Percentiles rank a stretch among this genome's conserved stretches.
These are phyloP conservation scores for Aphidius colemani DNA, from an alignment of 2,888 invertebrate species.

Conservation along the genomic window DNA sequence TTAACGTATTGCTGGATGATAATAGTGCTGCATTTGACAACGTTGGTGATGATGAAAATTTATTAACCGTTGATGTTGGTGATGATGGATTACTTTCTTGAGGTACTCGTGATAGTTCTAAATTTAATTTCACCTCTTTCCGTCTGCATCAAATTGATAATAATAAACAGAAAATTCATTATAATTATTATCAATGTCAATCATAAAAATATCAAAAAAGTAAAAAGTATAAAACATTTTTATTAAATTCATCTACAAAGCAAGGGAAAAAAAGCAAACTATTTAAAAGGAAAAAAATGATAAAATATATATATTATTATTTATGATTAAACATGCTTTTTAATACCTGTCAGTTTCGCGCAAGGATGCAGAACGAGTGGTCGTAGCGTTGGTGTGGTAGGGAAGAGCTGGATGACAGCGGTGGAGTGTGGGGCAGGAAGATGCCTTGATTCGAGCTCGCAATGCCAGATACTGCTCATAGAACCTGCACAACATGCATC, in stretches of 20 bases:
- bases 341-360: slow-evolving; percentile 61
- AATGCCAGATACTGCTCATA: slow-evolving; percentile 87
- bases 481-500: slow-evolving; percentile 71
- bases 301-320: slow-evolving; percentile 22
- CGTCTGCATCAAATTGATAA: slow-evolving; percentile 42
- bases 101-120: slow-evolving; percentile 55
- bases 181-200: not conserved
- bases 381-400: slow-evolving; percentile 59
- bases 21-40: slow-evolving; percentile 45
- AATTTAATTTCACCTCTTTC: slow-evolving; percentile 57
- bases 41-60: slow-evolving; percentile 43
- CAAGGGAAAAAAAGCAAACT: slow-evolving; percentile 9
- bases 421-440: slow-evolving; percentile 75
- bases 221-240: not conserved
- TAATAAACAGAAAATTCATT: not conserved
- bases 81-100: slow-evolving; percentile 55
- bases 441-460: slow-evolving; percentile 86
- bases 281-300: slow-evolving; percentile 34
- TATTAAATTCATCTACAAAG: not conserved
- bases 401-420: slow-evolving; percentile 59
- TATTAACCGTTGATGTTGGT: slow-evolving; percentile 50
- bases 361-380: slow-evolving; percentile 68
- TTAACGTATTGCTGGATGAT: slow-evolving; percentile 61
- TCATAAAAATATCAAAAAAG: not conserved
- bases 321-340: slow-evolving; percentile 38